These are phyloP conservation scores for Aphis craccivora DNA, from an alignment of 1,140 invertebrate genomes.

Conservation along the genomic window DNA sequence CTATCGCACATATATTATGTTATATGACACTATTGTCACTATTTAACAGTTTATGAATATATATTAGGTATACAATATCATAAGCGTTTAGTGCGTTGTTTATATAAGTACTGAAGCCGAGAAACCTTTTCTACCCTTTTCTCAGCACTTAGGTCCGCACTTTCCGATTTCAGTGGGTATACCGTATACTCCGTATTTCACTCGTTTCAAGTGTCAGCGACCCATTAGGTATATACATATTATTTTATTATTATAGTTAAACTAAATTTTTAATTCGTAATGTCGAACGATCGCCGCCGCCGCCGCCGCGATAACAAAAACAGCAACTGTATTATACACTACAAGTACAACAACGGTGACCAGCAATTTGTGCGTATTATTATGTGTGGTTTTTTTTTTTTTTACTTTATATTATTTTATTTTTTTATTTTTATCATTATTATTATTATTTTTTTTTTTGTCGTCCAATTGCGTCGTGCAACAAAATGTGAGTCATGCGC, in stretches of 20 bases:
- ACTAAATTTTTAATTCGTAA: background rate
- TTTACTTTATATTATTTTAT: conserved; percentile 22
- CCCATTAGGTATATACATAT: background rate
- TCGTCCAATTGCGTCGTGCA: conserved; percentile 35
- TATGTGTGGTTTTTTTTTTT: background rate
- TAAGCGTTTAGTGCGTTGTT: no score
- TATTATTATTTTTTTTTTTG: conserved; percentile 49
- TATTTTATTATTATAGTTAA: background rate
- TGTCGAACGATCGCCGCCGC: background rate
- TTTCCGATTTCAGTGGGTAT: background rate
- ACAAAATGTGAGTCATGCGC: conserved; percentile 57
- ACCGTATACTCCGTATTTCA: background rate
- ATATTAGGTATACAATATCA: no score
- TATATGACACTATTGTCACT: no score
- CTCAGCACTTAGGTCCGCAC: no score
- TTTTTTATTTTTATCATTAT: conserved; percentile 38
- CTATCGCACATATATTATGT: background rate
- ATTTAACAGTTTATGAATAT: no score
- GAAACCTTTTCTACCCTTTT: background rate
- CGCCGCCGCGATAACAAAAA: background rate
- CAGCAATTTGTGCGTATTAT: conserved; percentile 46
- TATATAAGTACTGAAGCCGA: background rate
- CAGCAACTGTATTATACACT: conserved; percentile 10
- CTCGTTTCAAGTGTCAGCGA: background rate
- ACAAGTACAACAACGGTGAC: conserved; percentile 19